Conservation (phyloP, 2,113 vertebrate species). For the Eulemur macaco region DNA sequence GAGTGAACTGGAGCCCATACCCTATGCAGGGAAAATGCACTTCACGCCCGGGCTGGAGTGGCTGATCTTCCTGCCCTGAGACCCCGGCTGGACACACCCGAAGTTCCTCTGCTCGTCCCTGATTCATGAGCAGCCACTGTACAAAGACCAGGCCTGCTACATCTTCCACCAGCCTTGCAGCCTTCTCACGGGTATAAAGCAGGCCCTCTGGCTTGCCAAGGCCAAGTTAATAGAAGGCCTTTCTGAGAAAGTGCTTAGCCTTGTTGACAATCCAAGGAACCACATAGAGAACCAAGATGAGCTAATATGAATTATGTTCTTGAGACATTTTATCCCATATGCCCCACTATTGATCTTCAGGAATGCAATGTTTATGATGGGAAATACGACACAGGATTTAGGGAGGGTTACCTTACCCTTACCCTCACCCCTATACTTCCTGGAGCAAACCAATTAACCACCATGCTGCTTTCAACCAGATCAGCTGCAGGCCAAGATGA, state of each 20-base stretch:
- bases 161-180: constrained; percentile 86
- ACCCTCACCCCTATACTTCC: constrained; percentile 62
- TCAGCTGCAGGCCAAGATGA: constrained; percentile 74
- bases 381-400: constrained; percentile 80
- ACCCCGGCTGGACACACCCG: constrained; percentile 86
- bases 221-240: constrained; percentile 88
- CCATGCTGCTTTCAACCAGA: constrained; percentile 49
- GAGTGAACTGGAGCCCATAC: constrained; percentile 88
- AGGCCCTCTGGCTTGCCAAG: constrained; percentile 96
- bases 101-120: constrained; percentile 72
- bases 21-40: constrained; percentile 89
- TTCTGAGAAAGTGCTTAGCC: constrained; percentile 84
- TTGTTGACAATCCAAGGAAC: constrained; percentile 78
- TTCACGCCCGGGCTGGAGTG: constrained; percentile 88
- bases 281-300: constrained; percentile 87
- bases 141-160: constrained; percentile 86
- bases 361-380: constrained; percentile 87
- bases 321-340: constrained; percentile 91
- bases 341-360: constrained; percentile 93
- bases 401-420: constrained; percentile 63
- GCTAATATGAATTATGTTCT: constrained; percentile 84
- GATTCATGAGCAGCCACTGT: constrained; percentile 83
- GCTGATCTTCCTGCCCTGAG: constrained; percentile 85
- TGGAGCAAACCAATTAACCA: constrained; percentile 52
- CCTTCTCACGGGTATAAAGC: constrained; percentile 90